phyloP scores from a whole-genome alignment of 2,888 invertebrate genomes.

The Entomobrya proxima region DNA sequence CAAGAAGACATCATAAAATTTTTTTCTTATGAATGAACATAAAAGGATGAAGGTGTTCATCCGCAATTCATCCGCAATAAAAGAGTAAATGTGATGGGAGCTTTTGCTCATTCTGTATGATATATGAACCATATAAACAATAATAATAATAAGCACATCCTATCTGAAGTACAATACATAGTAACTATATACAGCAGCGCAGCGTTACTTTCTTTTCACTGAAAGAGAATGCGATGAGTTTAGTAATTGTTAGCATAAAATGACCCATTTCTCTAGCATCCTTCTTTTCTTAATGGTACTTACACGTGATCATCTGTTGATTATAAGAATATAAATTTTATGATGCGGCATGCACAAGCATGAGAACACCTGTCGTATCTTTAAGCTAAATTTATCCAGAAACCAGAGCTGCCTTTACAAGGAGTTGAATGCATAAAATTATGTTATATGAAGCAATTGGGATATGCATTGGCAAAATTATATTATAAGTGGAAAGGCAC shows the following conservation, averaged over 20 bases:
- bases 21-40: constrained; percentile 5
- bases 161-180: neutral
- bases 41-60: constrained; percentile 49
- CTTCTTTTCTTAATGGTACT: neutral
- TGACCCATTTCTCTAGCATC: constrained; percentile 23
- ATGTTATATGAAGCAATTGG: no score
- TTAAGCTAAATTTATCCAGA: no score
- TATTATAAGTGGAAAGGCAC: no score
- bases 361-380: no score
- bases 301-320: constrained; percentile 47
- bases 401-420: no score
- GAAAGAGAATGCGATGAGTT: constrained; percentile 1
- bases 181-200: no score
- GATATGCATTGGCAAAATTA: no score
- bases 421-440: no score
- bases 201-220: constrained; percentile 9
- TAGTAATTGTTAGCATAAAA: constrained; percentile 56
- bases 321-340: no score
- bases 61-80: no score
- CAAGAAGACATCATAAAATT: constrained; percentile 28
- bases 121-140: constrained; percentile 26
- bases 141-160: neutral
- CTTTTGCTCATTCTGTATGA: constrained; percentile 29
- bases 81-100: constrained; percentile 33
- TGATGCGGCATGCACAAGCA: no score